Conservation (phyloP, 2,797 vertebrate genomes). For the Macroramphosus scolopax region DNA sequence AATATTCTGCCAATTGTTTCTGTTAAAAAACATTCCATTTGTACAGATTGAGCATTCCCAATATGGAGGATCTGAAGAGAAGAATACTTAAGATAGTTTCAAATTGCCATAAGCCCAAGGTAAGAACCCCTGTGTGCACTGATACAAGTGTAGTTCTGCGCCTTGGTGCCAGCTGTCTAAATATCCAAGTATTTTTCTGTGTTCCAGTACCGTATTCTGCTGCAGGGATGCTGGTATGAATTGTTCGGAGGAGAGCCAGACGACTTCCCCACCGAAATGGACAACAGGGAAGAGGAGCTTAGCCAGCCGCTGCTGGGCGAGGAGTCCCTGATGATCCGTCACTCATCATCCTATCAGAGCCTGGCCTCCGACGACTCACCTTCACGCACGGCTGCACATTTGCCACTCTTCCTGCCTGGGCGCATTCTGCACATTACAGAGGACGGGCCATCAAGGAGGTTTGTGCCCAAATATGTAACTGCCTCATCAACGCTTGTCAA, state of each 20-base stretch:
- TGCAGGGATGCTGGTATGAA: constrained; percentile 92
- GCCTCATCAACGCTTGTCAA: too few species aligned
- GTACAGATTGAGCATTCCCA: constrained; percentile 90
- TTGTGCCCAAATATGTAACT: too few species aligned
- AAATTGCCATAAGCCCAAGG: constrained; percentile 94
- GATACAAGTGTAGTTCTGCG: not conserved
- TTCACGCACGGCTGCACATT: constrained; percentile 76
- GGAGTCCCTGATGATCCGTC: constrained; percentile 84
- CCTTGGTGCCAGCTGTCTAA: not conserved
- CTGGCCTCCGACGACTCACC: constrained; percentile 82
- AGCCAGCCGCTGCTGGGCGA: constrained; percentile 89
- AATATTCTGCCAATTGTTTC: too few species aligned
- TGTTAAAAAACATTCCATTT: not conserved
- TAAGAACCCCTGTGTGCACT: constrained; percentile 44
- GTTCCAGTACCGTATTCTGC: constrained; percentile 90
- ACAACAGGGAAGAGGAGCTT: constrained; percentile 81
- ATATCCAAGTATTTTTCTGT: not conserved
- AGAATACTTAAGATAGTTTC: constrained; percentile 90
- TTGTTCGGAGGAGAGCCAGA: constrained; percentile 89
- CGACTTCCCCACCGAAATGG: constrained; percentile 88
- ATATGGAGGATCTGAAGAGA: constrained; percentile 93
- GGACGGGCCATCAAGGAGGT: constrained; percentile 85
- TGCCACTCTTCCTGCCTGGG: constrained; percentile 88
- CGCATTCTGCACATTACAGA: constrained; percentile 88
- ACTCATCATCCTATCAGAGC: constrained; percentile 83